These are phyloP conservation scores for Scaptomyza polygonia DNA, from an alignment of 2,888 invertebrate species.

Conservation along the genomic window DNA sequence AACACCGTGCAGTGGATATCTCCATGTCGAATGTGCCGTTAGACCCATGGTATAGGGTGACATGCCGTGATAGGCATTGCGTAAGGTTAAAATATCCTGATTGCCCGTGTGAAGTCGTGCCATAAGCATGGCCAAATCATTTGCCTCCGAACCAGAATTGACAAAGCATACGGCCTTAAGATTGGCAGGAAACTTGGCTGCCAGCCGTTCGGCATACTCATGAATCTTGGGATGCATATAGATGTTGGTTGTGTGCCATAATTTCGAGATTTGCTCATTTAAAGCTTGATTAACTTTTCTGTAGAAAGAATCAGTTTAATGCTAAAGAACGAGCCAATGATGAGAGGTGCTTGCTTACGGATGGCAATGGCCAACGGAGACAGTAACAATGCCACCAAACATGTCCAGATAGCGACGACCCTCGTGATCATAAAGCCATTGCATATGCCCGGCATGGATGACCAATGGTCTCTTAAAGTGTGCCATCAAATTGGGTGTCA, in stretches of 20 bases:
- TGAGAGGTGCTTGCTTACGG: constrained; percentile 89
- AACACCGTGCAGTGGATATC: constrained; percentile 89
- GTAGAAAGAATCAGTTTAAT: background rate
- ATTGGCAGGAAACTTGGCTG: constrained; percentile 92
- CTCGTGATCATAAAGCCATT: constrained; percentile 95
- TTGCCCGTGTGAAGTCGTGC: constrained; percentile 94
- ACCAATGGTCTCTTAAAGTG: constrained; percentile 93
- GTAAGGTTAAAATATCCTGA: constrained; percentile 93
- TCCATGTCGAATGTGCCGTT: constrained; percentile 92
- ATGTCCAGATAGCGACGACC: constrained; percentile 96
- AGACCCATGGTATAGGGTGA: constrained; percentile 93
- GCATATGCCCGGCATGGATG: constrained; percentile 94
- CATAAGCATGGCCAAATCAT: constrained; percentile 95
- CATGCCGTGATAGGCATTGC: constrained; percentile 97
- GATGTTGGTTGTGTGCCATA: constrained; percentile 97
- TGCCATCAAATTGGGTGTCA: constrained; percentile 89
- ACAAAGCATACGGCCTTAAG: constrained; percentile 96
- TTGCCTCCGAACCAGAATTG: constrained; percentile 99
- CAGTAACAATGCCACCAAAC: constrained; percentile 98
- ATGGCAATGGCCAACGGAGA: constrained; percentile 98
- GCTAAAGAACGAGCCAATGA: background rate
- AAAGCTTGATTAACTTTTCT: constrained; percentile 94
- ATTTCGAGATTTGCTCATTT: constrained; percentile 90
- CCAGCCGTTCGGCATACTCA: constrained; percentile 94
- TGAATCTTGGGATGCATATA: constrained; percentile 96